phyloP scores from a whole-genome alignment of 2,888 invertebrate genomes.

The Hirudinaria manillensis region DNA sequence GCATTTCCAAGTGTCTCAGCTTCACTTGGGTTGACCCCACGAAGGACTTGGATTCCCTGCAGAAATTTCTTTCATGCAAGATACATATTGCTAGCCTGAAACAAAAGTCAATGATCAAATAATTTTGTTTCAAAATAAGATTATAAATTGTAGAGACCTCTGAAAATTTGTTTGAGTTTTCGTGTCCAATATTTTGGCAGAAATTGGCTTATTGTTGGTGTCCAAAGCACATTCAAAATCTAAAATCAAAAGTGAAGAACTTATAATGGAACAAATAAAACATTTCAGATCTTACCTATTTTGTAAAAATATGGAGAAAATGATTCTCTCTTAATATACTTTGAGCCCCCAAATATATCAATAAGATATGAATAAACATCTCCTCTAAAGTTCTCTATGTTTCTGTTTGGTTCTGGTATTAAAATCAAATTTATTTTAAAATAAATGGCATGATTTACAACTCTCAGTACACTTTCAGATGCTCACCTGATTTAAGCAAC shows the following conservation, averaged over 20 bases:
- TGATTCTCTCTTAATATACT: not conserved
- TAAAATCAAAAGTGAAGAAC: slow-evolving; percentile 14
- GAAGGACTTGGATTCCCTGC: slow-evolving; percentile 34
- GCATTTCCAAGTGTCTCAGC: slow-evolving; percentile 33
- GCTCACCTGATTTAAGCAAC: not conserved
- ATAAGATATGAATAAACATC: slow-evolving; percentile 1
- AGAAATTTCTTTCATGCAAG: slow-evolving; percentile 29
- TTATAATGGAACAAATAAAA: not conserved
- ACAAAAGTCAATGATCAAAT: not conserved
- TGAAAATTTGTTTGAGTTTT: not conserved
- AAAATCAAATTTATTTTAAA: not conserved
- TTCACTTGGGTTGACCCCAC: slow-evolving; percentile 26
- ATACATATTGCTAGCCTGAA: slow-evolving; percentile 26
- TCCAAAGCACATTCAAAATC: slow-evolving; percentile 28
- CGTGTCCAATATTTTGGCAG: not conserved
- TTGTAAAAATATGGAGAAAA: slow-evolving; percentile 19
- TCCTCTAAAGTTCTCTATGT: not conserved
- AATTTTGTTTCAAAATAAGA: not conserved
- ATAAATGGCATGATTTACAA: too few species aligned
- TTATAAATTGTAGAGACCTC: slow-evolving; percentile 1
- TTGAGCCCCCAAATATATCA: slow-evolving; percentile 10
- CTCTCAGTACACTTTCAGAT: not conserved
- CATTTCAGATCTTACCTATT: slow-evolving; percentile 18
- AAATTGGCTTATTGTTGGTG: slow-evolving; percentile 2
- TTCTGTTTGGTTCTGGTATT: not conserved